A percentile compares a stretch with the other conserved stretches of the same genome.
These are phyloP conservation scores for Ashinkailepas kermadecensis DNA, from an alignment of 2,888 invertebrate species.

Conservation along the genomic window DNA sequence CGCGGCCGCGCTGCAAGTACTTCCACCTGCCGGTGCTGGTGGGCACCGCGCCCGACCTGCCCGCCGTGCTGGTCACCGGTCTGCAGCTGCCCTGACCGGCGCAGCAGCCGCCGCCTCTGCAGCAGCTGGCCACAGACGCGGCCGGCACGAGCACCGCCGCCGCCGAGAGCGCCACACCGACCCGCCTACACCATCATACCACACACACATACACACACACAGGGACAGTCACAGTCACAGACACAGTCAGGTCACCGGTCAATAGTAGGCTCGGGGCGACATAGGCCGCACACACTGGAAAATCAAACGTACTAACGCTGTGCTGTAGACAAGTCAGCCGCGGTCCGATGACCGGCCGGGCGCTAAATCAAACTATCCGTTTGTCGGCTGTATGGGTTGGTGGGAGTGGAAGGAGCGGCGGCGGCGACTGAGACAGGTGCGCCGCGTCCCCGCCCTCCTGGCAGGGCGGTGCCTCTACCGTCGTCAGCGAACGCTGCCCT, in stretches of 20 bases:
- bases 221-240: background rate
- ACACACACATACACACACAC: no score
- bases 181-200: no score
- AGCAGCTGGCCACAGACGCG: no score
- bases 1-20: constrained; percentile 91
- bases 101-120: no score
- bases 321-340: constrained; percentile 15
- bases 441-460: background rate
- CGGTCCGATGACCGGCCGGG: background rate
- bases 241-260: background rate
- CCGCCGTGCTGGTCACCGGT: constrained; percentile 37
- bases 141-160: no score
- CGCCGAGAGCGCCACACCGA: no score
- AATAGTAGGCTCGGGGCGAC: no score
- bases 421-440: background rate
- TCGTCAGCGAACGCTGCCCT: background rate
- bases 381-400: background rate
- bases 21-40: constrained; percentile 90
- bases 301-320: constrained; percentile 15
- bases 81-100: background rate
- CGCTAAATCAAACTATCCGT: background rate
- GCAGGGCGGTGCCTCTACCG: background rate
- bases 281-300: background rate
- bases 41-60: constrained; percentile 66
- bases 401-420: background rate